Evolutionary conservation across 2,888 invertebrate genomes (phyloP).

Genomic region (Hirudinaria manillensis): DNA sequence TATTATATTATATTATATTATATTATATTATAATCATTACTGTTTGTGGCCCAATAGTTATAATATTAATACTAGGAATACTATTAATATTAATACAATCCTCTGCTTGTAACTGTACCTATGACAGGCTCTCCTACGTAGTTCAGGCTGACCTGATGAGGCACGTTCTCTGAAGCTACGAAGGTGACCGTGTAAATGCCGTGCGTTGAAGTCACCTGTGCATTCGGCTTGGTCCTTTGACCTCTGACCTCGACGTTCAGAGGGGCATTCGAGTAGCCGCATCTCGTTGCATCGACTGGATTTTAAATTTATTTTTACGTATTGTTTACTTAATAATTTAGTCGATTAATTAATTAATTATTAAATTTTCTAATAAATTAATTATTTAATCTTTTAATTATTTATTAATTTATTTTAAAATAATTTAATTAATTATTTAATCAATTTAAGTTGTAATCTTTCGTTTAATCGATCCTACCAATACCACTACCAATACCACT

Average conservation of each 20-base stretch:
- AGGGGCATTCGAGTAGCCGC: slow-evolving; percentile 65
- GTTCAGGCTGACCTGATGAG: slow-evolving; percentile 76
- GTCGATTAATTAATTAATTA: too few species aligned
- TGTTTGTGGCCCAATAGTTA: too few species aligned
- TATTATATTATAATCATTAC: too few species aligned
- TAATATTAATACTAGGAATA: too few species aligned
- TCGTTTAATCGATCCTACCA: background rate
- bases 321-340: slow-evolving; percentile 91
- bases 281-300: slow-evolving; percentile 65
- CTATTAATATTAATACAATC: too few species aligned
- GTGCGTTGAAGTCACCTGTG: slow-evolving; percentile 62
- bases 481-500: too few species aligned
- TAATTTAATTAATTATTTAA: background rate
- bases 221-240: slow-evolving; percentile 27
- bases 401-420: too few species aligned
- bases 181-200: slow-evolving; percentile 60
- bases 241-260: slow-evolving; percentile 38
- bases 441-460: background rate
- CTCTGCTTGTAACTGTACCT: too few species aligned
- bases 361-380: background rate
- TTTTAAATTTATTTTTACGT: slow-evolving; percentile 86
- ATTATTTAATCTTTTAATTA: too few species aligned
- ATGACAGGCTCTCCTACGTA: slow-evolving; percentile 58
- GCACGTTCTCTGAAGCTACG: slow-evolving; percentile 34
- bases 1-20: background rate